A percentile compares a stretch with the other conserved stretches of the same genome.
phyloP scores from a whole-genome alignment of 2,888 invertebrate species.

The Diaperis boleti region DNA sequence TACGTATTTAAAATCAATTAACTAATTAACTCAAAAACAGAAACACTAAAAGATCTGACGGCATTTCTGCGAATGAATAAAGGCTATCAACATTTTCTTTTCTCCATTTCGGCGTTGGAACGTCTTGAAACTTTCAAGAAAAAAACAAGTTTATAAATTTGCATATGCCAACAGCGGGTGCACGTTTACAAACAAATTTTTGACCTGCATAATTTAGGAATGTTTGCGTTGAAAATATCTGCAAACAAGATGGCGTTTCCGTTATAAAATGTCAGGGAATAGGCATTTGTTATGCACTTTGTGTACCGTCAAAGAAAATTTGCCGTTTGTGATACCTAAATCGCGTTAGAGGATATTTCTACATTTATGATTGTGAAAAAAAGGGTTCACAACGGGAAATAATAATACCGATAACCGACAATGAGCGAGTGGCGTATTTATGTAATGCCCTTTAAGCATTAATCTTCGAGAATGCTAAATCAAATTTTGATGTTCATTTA shows the following conservation, averaged over 20 bases:
- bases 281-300: background rate
- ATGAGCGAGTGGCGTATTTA: no score
- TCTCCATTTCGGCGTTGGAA: no score
- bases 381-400: conserved; percentile 1
- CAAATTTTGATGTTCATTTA: no score
- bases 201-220: conserved; percentile 2
- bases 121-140: background rate
- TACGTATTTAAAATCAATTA: no score
- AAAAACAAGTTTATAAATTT: conserved; percentile 4
- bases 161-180: conserved; percentile 10
- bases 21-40: no score
- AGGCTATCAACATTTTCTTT: no score
- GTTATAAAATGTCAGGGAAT: background rate
- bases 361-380: background rate
- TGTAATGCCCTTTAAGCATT: background rate
- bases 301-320: no score
- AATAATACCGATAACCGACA: no score
- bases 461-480: conserved; percentile 5
- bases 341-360: no score
- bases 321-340: background rate
- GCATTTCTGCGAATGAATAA: no score
- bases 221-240: conserved; percentile 7
- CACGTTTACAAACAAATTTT: conserved; percentile 1
- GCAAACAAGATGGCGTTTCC: background rate
- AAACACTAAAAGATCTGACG: no score